Evolutionary conservation across 2,797 vertebrate genomes (phyloP).

Genomic region (Peromyscus melanophrys): DNA sequence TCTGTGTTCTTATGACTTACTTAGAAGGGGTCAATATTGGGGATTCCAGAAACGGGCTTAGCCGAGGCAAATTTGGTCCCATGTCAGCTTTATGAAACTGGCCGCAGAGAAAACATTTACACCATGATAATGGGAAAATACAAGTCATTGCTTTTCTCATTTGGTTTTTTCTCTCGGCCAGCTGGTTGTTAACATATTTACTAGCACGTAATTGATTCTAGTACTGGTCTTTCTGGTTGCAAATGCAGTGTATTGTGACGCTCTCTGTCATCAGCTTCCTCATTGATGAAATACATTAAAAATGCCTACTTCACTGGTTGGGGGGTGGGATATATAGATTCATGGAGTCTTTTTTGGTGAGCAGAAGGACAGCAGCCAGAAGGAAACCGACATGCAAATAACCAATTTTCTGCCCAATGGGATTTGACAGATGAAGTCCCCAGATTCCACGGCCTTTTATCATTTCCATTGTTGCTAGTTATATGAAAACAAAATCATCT

Average conservation of each 20-base stretch:
- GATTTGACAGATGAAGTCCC: constrained; percentile 51
- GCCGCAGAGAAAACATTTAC: not conserved
- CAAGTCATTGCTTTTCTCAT: not conserved
- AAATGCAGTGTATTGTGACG: not conserved
- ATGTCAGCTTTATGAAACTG: not conserved
- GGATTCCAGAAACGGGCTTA: not conserved
- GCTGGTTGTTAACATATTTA: not conserved
- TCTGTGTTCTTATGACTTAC: not conserved
- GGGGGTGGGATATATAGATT: not conserved
- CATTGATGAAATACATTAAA: constrained; percentile 52
- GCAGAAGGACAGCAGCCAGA: constrained; percentile 22
- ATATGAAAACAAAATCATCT: not conserved
- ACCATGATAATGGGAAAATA: not conserved
- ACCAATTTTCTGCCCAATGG: not conserved
- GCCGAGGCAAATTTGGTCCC: not conserved
- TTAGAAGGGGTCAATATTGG: not conserved
- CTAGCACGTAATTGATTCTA: not conserved
- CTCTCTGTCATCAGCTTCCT: constrained; percentile 53
- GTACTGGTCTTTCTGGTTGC: not conserved
- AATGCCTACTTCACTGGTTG: not conserved
- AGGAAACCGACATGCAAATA: constrained; percentile 72
- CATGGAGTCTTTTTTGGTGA: constrained; percentile 59
- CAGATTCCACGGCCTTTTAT: not conserved
- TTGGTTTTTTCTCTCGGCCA: not conserved
- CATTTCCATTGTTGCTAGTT: constrained; percentile 22